Base-by-base conservation (phyloP, 2,113 vertebrate genomes). In the Microcebus ravelobensis region DNA sequence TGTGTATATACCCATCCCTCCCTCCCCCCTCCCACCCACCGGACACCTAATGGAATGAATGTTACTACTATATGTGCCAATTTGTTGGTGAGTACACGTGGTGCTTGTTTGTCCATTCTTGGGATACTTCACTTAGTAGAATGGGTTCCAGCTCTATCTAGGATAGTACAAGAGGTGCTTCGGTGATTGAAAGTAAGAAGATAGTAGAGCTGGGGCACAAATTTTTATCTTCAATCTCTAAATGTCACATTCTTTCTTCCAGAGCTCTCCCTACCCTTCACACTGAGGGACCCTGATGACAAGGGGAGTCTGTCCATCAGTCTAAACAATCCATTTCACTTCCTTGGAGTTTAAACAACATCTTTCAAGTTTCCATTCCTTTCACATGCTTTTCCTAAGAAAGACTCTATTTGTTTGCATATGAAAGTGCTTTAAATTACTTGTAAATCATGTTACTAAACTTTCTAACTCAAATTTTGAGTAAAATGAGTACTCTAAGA, bases 281-380 rank as follows among this genome's bases (percentile, higher is more conserved):
- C 31, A 70, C 45, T 0, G 2, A 77, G 29, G 39, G 12, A 63
- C 7, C 13, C 25, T 6, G 14, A 14, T 15, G 10, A 36, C 1
- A 65, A 79, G 23, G 5, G 10, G 3, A 70, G 27, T 61, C 34
- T 77, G 5, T 31, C n/a, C 31, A 34, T 25, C 17, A 39, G 29
- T 59, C 34, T 57, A 84, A 80, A 55, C 20, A 59, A 39, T 36
- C 18, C 34, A 31, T 7, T 59, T 70, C 52, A 85, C 63, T 86
- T 86, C 76, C 65, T n/a, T 31, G 15, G 57, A 55, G 12, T 89
- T 82, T 50, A 74, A 95, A 73, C 21, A 48, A 27, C 48, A 34
- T 39, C 15, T 92, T 84, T 79, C 27, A 87, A 71, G 15, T 70
- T 92, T 79, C 36, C 63, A 68, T 90, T 95, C 48, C 50, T 89